These are phyloP conservation scores for Columbina picui DNA, from an alignment of 2,113 vertebrate species.

Conservation along the genomic window DNA sequence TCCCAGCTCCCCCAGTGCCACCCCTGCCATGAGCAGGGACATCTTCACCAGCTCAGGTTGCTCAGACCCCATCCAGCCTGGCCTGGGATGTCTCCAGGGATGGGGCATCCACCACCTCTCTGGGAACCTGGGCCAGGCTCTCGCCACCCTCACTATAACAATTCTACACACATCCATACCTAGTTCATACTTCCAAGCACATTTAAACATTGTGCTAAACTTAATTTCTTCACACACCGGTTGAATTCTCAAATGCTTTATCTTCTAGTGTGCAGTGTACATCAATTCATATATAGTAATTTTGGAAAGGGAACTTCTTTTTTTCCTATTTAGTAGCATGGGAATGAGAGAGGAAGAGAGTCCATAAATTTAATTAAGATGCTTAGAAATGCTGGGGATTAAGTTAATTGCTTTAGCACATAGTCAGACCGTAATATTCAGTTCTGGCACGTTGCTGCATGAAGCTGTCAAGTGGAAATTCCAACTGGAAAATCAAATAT, in stretches of 20 bases:
- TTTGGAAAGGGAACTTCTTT: not conserved
- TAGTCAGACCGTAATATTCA: conserved; percentile 8
- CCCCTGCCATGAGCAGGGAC: too few relatives aligned
- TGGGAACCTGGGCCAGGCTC: too few relatives aligned
- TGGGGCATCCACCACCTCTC: too few relatives aligned
- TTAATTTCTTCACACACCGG: not conserved
- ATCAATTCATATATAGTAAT: not conserved
- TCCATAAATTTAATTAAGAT: conserved; percentile 49
- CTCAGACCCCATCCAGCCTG: too few relatives aligned
- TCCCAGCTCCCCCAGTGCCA: too few relatives aligned
- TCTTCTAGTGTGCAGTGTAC: not conserved
- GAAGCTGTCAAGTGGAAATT: conserved; percentile 34
- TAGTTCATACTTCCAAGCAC: not conserved
- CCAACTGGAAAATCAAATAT: conserved; percentile 40
- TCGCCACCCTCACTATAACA: too few relatives aligned
- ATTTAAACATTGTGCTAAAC: not conserved
- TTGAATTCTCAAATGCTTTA: conserved; percentile 1
- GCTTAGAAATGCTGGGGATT: conserved; percentile 34
- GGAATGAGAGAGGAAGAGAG: not conserved
- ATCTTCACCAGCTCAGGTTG: too few relatives aligned
- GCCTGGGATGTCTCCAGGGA: too few relatives aligned
- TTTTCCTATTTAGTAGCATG: not conserved
- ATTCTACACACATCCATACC: not conserved
- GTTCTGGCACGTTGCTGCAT: conserved; percentile 18
- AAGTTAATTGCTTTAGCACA: conserved; percentile 40